Evolutionary conservation across 2,888 invertebrate genomes (phyloP).

Genomic region (Tipula unca): DNA sequence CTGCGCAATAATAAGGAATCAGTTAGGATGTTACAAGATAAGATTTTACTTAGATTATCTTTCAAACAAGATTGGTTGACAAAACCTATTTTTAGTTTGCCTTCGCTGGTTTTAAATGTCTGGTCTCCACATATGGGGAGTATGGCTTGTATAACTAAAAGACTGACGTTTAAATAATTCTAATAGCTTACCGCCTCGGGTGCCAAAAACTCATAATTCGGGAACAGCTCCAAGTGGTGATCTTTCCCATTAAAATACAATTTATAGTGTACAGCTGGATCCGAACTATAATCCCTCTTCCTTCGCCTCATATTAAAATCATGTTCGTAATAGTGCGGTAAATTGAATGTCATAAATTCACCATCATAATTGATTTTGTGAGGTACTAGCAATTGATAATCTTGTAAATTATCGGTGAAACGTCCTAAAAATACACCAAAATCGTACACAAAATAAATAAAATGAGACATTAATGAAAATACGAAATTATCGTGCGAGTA

Average conservation of each 20-base stretch:
- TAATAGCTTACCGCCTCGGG: conserved; percentile 31
- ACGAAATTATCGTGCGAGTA: not conserved
- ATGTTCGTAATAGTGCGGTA: conserved; percentile 43
- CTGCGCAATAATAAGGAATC: too few species aligned
- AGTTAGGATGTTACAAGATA: too few species aligned
- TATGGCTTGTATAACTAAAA: too few species aligned
- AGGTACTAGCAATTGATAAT: conserved; percentile 44
- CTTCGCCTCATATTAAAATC: conserved; percentile 25
- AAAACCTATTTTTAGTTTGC: too few species aligned
- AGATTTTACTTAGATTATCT: too few species aligned
- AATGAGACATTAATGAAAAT: not conserved
- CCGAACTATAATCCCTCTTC: conserved; percentile 23
- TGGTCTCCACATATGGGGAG: too few species aligned
- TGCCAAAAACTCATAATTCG: conserved; percentile 45
- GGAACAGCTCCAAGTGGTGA: conserved; percentile 44
- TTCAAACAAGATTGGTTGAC: too few species aligned
- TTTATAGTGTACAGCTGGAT: conserved; percentile 35
- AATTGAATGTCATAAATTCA: conserved; percentile 40
- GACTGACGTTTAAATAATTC: too few species aligned
- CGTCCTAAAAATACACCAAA: conserved; percentile 35
- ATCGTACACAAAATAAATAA: not conserved
- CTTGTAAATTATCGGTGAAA: conserved; percentile 43
- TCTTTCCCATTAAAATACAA: conserved; percentile 33
- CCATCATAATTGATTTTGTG: conserved; percentile 41
- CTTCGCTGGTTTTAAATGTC: too few species aligned